phyloP scores from a whole-genome alignment of 2,797 vertebrate genomes.

The Acrossocheilus wenchowensis region DNA sequence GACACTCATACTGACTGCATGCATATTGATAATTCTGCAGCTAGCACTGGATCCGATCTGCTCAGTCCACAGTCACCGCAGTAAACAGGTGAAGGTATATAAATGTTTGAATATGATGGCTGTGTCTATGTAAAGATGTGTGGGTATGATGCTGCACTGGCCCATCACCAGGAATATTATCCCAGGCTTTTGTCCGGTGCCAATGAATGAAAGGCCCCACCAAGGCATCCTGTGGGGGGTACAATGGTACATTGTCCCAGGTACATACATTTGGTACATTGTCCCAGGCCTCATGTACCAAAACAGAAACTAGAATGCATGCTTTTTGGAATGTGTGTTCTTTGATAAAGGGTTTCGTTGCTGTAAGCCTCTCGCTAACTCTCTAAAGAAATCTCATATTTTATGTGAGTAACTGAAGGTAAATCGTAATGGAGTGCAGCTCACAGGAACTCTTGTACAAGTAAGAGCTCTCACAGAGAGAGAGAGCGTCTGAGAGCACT shows the following conservation, averaged over 20 bases:
- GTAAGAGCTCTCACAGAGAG: slow-evolving; percentile 15
- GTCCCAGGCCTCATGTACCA: not conserved
- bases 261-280: too few species aligned
- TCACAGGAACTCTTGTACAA: slow-evolving; percentile 29
- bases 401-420: not conserved
- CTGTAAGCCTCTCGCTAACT: not conserved
- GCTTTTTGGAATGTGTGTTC: not conserved
- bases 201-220: not conserved
- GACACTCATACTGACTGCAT: not conserved
- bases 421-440: slow-evolving; percentile 12
- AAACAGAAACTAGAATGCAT: not conserved
- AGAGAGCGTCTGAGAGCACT: slow-evolving; percentile 38
- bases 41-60: not conserved
- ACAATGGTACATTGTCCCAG: too few species aligned
- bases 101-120: not conserved
- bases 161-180: not conserved
- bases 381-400: not conserved
- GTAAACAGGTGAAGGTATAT: slow-evolving; percentile 19
- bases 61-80: not conserved
- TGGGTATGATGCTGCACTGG: not conserved
- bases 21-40: slow-evolving; percentile 13
- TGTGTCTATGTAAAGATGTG: not conserved
- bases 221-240: not conserved
- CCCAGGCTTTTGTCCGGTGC: not conserved
- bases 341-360: not conserved